Base-by-base conservation (phyloP, 2,113 vertebrate genomes). In the Epinephelus cyanopodus region DNA sequence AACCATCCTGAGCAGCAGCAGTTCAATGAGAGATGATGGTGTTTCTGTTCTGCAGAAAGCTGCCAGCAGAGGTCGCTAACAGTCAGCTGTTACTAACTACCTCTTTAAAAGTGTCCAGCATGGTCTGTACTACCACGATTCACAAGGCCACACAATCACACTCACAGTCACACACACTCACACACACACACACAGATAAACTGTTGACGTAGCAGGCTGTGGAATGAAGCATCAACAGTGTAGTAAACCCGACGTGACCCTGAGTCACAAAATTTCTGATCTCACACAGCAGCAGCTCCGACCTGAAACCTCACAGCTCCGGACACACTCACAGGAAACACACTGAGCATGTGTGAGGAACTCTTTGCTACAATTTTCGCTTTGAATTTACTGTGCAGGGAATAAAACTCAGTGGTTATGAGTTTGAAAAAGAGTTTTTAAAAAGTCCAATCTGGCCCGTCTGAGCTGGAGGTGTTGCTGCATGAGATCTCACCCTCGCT, bases 161-260 rank as follows among this genome's bases (percentile, higher is more conserved):
- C 52, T 0, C 33, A 58, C 69, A 58, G 54, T 58, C 69, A 58
- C 71, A 19, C 52, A 17, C 25, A 11, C 71, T 69, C 57, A 57
- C 17, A 54, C 58, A 81, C 48, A 72, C 71, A 79, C 66, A 60
- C 25, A 33, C 27, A 10, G 5, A 54, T 29, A 66, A 42, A 73
- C 67, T 64, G 81, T 25, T 62, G 80, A 78, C 0, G 18, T 47
- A 74, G 82, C 86, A 79, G 60, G 48, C 50, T 72, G 70, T 64
- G 56, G 72, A 85, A 47, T 53, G 67, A 83, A 70, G 79, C 76
- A 33, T 77, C 53, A 64, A 81, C 77, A 77, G 73, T 39, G 77
- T 27, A 39, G 73, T 81, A 77, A 87, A 84, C 48, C 65, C 67
- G 63, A 77, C 56, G 77, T 48, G 37, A 57, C 65, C 65, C 79